phyloP scores from a whole-genome alignment of 1,140 invertebrate genomes.

The Plutomurus gul region DNA sequence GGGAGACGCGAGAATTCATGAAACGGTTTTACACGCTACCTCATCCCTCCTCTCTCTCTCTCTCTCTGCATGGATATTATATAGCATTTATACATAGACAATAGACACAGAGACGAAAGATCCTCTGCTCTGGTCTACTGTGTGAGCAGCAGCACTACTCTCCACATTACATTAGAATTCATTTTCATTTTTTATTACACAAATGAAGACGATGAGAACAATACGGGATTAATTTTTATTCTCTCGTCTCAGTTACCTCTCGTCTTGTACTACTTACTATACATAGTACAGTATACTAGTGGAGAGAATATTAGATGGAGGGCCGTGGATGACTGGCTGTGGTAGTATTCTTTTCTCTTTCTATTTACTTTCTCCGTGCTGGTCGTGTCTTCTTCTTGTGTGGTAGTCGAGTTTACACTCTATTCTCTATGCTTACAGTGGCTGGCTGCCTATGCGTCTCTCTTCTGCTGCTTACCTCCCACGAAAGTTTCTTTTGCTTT shows the following conservation, averaged over 20 bases:
- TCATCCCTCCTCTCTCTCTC: too few species aligned
- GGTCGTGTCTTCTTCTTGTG: not conserved
- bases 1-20: constrained; percentile 5
- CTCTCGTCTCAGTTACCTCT: not conserved
- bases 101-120: too few species aligned
- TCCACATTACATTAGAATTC: not conserved
- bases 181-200: not conserved
- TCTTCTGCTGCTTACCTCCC: not conserved
- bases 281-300: not conserved
- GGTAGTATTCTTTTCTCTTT: not conserved
- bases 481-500: constrained; percentile 13
- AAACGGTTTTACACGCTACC: not conserved
- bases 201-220: not conserved
- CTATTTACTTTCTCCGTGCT: not conserved
- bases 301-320: not conserved
- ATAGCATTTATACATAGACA: too few species aligned
- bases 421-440: not conserved
- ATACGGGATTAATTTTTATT: not conserved
- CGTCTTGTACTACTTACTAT: too few species aligned
- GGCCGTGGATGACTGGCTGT: not conserved
- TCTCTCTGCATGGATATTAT: too few species aligned
- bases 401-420: not conserved
- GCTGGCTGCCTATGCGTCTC: not conserved
- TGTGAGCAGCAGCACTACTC: too few species aligned
- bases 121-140: too few species aligned